Conservation (phyloP, 2,888 invertebrate genomes). For the Petrolisthes cinctipes region DNA sequence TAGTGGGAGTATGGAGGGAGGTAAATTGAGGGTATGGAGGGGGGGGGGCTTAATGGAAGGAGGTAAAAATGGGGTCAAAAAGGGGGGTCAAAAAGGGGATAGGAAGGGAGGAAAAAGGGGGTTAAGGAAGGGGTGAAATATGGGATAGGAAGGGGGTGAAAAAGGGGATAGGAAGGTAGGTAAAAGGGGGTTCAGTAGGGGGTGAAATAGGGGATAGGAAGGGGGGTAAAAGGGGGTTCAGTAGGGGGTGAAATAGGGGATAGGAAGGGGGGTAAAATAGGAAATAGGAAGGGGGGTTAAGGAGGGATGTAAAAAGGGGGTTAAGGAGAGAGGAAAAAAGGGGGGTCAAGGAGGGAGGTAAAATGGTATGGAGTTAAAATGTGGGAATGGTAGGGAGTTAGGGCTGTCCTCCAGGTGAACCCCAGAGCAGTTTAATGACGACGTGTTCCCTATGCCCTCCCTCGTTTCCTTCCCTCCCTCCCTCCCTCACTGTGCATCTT, state of each 20-base stretch:
- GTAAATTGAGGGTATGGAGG: not conserved
- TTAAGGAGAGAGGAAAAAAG: not conserved
- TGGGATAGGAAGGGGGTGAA: not conserved
- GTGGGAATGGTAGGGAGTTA: not conserved
- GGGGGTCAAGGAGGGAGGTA: not conserved
- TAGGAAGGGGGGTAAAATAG: not conserved
- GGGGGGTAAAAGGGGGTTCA: not conserved
- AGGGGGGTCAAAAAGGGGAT: not conserved
- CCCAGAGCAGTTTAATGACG: too few relatives aligned
- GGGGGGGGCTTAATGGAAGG: not conserved
- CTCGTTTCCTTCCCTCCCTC: not conserved
- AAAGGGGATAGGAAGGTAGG: not conserved
- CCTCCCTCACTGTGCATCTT: not conserved
- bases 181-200: not conserved
- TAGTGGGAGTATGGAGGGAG: not conserved
- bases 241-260: not conserved
- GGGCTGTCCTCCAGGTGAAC: too few relatives aligned
- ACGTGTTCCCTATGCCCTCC: too few relatives aligned
- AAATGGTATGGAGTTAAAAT: not conserved
- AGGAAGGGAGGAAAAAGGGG: not conserved
- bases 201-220: not conserved
- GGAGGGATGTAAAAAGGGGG: not conserved
- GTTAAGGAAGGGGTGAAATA: not conserved
- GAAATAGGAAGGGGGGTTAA: not conserved
- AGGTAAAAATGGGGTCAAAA: not conserved